Evolutionary conservation across 2,888 invertebrate species (phyloP), one percentile per base, ranked within the genome.

Genomic region (Drosophila diplacantha): DNA sequence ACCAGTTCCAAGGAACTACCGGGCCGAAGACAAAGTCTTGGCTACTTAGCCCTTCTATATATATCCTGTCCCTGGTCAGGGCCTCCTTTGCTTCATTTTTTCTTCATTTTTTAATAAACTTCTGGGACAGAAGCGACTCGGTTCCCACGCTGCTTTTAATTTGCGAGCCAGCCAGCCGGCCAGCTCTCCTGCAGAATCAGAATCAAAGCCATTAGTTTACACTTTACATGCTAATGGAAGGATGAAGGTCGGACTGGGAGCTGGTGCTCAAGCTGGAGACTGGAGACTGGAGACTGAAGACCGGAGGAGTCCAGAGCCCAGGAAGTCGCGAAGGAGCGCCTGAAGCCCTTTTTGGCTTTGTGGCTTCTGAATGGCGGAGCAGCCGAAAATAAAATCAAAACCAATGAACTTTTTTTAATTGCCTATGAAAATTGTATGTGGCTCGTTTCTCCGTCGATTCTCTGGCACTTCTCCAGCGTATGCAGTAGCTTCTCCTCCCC

Each of bases 181-280:
- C 22, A 37, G 64, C 24, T 56, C 64, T 43, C 63, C 51, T 29
- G 37, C 35, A 49, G 55, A 67, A 52, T 63, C 62, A 70, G 79
- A 71, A 83, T 81, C 68, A 75, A 78, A 84, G 73, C 81, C 77
- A 85, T 86, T 84, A 86, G 84, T 85, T 86, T 85, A 85, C 85
- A 86, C 83, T 84, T 85, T 75, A 75, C 85, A 84, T 85, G 83
- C 83, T 85, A 85, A 85, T 83, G 80, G 78, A 71, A 71, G 74
- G 69, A 66, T 61, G 65, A 68, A 38, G 58, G 44, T 61, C 47
- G 22, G 60, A 9, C 18, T 39, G 37, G 26, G 16, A 26, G 16
- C 11, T n/a, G 26, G 11, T 24, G 24, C 24, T 24, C 4, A n/a
- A 7, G 12, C 14, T 14, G 32, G 31, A 2, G 31, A 32, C 31